Conservation (phyloP, 2,797 vertebrate species). For the Rhadinocentrus ornatus region DNA sequence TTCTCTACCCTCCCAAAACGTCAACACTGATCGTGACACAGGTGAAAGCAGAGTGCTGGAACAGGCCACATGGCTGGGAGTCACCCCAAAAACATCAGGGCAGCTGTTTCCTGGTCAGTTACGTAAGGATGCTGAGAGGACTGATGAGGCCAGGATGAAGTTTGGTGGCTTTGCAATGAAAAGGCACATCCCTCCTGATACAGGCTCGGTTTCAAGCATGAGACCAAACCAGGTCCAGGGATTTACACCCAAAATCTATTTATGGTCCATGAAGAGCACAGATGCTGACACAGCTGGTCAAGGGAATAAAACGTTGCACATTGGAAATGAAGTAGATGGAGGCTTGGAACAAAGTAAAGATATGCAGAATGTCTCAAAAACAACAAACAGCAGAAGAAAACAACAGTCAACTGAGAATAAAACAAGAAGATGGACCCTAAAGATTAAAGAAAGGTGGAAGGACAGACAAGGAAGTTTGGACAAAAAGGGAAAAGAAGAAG, state of each 20-base stretch:
- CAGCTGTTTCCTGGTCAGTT: constrained; percentile 46
- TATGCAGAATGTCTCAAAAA: constrained; percentile 17
- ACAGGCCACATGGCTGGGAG: constrained; percentile 13
- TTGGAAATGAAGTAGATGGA: constrained; percentile 46
- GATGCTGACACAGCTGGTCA: constrained; percentile 14
- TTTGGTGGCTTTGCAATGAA: constrained; percentile 20
- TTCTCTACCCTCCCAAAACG: constrained; percentile 49
- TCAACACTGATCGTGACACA: constrained; percentile 27
- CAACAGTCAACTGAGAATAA: constrained; percentile 55
- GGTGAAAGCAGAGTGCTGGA: constrained; percentile 30
- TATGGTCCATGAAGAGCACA: constrained; percentile 50
- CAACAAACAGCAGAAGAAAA: constrained; percentile 43
- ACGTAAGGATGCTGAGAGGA: constrained; percentile 43
- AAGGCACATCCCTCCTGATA: constrained; percentile 8
- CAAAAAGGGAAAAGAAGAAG: constrained; percentile 49
- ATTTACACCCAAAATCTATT: constrained; percentile 36
- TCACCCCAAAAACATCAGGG: constrained; percentile 30
- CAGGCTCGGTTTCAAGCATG: constrained; percentile 11
- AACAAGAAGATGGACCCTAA: constrained; percentile 76
- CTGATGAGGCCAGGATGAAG: constrained; percentile 3
- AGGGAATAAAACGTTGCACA: constrained; percentile 13
- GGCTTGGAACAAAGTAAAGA: constrained; percentile 31
- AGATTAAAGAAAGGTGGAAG: constrained; percentile 74
- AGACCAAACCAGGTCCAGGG: constrained; percentile 33
- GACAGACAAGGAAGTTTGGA: constrained; percentile 57